Base-by-base conservation (phyloP, 2,888 invertebrate genomes). In the Polydrusus cervinus region DNA sequence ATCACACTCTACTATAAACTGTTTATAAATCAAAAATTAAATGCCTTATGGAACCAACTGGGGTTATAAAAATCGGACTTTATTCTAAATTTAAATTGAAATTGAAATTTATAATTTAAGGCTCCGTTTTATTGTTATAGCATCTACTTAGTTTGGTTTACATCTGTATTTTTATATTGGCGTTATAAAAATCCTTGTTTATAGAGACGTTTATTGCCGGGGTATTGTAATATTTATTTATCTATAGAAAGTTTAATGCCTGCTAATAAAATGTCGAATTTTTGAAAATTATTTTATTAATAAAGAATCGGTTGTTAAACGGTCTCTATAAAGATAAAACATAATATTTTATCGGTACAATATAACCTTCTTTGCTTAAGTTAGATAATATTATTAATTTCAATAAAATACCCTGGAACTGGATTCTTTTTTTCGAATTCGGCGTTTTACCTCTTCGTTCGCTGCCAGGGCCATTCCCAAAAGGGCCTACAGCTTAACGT, bases 41-140 rank as follows among this genome's bases (percentile, higher is more conserved):
- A 66, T 66, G 53, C 66, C 66, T 66, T 66, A 66, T 53, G 53
- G 66, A 66, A 20, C 64, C 66, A 66, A 66, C 66, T 66, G 66
- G 49, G 38, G 10, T 66, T 66, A 66, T 53, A 25, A 25, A 53
- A 53, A 66, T 38, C 53, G 51, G 38, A 64, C 64, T n/a, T 11
- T 10, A 34, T 47, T 64, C 64, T 64, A 64, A 45, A 64, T 64
- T 64, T 64, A 64, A 64, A 25, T 20, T 16, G 14, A 38, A 66
- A 66, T 49, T 60, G 14, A 38, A 66, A 66, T 49, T 60, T 60
- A 60, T 60, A 60, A 60, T 38, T 60, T 60, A 60, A 40, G 38
- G 57, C 57, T 38, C 38, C 38, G 16, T 6, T 64, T 64, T 64
- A 64, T 64, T 64, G 47, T 64, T 64, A 47, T 16, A 64, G 30